phyloP scores from a whole-genome alignment of 2,797 vertebrate genomes.

The Brachyrhaphis roseni region DNA sequence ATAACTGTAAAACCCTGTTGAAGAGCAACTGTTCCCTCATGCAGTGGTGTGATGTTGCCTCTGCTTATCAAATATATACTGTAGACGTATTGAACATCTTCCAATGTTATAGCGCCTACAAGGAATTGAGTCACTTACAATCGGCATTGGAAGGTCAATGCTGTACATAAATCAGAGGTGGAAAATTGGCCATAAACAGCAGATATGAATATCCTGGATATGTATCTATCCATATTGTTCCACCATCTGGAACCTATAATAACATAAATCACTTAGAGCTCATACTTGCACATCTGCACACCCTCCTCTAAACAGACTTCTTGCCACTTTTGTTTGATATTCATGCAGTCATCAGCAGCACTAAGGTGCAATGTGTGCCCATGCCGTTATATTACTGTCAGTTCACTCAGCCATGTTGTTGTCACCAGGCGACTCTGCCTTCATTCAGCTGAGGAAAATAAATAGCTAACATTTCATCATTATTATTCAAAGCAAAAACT shows the following conservation, averaged over 20 bases:
- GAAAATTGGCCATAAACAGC: slow-evolving; percentile 22
- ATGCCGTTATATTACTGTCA: slow-evolving; percentile 7
- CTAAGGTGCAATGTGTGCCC: slow-evolving; percentile 7
- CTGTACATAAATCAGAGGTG: neutral
- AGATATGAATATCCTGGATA: slow-evolving; percentile 11
- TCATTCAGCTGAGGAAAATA: slow-evolving; percentile 18
- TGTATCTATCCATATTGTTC: slow-evolving; percentile 42
- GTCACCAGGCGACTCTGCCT: slow-evolving; percentile 3
- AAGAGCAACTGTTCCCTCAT: neutral
- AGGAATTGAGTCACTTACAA: neutral
- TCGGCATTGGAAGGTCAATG: neutral
- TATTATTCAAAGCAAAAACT: slow-evolving; percentile 37
- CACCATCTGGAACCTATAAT: slow-evolving; percentile 41
- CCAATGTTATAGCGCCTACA: neutral
- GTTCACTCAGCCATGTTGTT: slow-evolving; percentile 16
- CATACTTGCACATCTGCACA: slow-evolving; percentile 43
- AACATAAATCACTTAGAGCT: slow-evolving; percentile 28
- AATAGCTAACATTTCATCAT: slow-evolving; percentile 31
- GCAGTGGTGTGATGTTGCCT: neutral
- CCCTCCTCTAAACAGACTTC: slow-evolving; percentile 24
- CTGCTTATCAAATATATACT: neutral
- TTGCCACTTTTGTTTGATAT: slow-evolving; percentile 5
- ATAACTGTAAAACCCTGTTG: neutral
- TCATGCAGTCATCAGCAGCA: neutral
- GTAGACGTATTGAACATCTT: neutral